A percentile compares a stretch with the other conserved stretches of the same genome.
Evolutionary conservation across 2,888 invertebrate genomes (phyloP).

Genomic region (Chirona hameri): DNA sequence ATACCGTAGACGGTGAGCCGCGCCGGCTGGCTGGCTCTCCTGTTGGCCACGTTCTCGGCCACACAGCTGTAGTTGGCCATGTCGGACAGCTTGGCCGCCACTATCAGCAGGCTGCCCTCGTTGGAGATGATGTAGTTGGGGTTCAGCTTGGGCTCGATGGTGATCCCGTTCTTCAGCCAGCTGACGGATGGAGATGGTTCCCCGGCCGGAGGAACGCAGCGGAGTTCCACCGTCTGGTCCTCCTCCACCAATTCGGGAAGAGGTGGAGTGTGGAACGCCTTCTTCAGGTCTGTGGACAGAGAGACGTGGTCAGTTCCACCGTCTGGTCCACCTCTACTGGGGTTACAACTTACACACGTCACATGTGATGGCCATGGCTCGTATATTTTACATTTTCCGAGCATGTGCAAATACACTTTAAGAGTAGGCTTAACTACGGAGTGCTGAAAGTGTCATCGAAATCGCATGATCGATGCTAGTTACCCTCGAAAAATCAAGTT

Average conservation of each 20-base stretch:
- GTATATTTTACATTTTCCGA: too few species aligned
- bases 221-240: conserved; percentile 75
- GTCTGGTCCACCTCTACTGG: too few species aligned
- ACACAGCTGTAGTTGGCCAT: conserved; percentile 95
- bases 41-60: conserved; percentile 86
- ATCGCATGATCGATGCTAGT: too few species aligned
- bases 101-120: conserved; percentile 74
- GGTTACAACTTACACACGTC: too few species aligned
- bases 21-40: conserved; percentile 77
- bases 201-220: conserved; percentile 82
- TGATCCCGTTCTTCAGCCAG: conserved; percentile 73
- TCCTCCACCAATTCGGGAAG: conserved; percentile 74
- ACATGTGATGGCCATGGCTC: too few species aligned
- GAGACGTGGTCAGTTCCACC: background rate
- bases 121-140: conserved; percentile 67
- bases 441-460: too few species aligned
- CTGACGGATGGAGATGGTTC: conserved; percentile 76
- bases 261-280: conserved; percentile 80
- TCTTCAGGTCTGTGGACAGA: conserved; percentile 72
- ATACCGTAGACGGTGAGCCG: conserved; percentile 87
- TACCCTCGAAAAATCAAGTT: too few species aligned
- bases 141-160: conserved; percentile 59
- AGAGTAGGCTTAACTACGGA: too few species aligned
- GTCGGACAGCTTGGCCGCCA: conserved; percentile 77
- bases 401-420: too few species aligned